phyloP scores from a whole-genome alignment of 1,140 invertebrate genomes.

The Dendrolimus punctatus region DNA sequence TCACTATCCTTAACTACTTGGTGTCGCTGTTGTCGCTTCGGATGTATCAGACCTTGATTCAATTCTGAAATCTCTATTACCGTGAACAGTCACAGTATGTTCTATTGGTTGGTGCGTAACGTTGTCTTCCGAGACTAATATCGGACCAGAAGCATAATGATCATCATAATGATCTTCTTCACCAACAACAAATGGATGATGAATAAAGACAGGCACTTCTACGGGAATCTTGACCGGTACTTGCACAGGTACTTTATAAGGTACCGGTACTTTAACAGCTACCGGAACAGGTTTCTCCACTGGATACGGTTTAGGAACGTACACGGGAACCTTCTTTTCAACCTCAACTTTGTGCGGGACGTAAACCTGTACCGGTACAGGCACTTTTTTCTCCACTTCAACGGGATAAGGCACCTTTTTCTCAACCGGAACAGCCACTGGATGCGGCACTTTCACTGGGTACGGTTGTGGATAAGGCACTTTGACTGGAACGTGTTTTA shows the following conservation, averaged over 20 bases:
- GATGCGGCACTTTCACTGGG: conserved; percentile 63
- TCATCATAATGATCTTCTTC: conserved; percentile 4
- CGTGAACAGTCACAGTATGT: conserved; percentile 42
- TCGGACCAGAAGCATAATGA: conserved; percentile 1
- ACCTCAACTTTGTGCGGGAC: conserved; percentile 69
- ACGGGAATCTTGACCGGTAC: conserved; percentile 66
- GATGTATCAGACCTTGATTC: conserved; percentile 35
- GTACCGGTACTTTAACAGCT: conserved; percentile 72
- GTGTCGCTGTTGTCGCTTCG: conserved; percentile 26
- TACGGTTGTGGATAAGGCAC: conserved; percentile 68
- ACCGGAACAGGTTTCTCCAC: conserved; percentile 78
- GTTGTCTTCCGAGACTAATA: neutral
- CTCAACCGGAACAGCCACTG: conserved; percentile 68
- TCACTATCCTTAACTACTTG: conserved; percentile 14
- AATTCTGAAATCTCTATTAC: conserved; percentile 40
- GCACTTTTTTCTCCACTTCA: conserved; percentile 68
- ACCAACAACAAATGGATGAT: conserved; percentile 35
- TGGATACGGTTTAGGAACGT: conserved; percentile 74
- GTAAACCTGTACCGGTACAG: conserved; percentile 56
- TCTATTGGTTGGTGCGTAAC: conserved; percentile 21
- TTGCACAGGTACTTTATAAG: conserved; percentile 67
- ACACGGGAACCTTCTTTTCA: conserved; percentile 75
- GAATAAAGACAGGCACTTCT: conserved; percentile 44
- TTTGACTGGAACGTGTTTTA: conserved; percentile 70
- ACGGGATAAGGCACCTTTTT: conserved; percentile 72